Evolutionary conservation across 2,113 vertebrate species (phyloP).

Genomic region (Apodemus speciosus): DNA sequence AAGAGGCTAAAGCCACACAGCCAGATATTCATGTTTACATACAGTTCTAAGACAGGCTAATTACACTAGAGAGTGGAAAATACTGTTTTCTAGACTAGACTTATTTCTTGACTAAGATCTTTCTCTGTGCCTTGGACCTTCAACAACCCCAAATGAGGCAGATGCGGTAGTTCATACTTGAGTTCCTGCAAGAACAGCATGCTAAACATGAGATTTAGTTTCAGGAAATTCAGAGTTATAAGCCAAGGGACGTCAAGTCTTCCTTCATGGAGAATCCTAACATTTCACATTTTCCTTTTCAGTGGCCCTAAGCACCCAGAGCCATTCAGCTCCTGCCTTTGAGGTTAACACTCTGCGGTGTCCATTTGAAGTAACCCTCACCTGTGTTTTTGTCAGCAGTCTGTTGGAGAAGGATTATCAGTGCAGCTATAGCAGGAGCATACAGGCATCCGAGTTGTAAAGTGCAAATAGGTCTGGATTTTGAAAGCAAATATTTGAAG

Average conservation of each 20-base stretch:
- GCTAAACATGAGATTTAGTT: neutral
- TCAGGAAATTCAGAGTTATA: slow-evolving; percentile 39
- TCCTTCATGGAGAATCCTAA: slow-evolving; percentile 27
- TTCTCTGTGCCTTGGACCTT: slow-evolving; percentile 36
- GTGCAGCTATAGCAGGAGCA: neutral
- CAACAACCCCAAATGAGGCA: slow-evolving; percentile 17
- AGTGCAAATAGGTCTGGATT: slow-evolving; percentile 70
- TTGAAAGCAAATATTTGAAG: slow-evolving; percentile 75
- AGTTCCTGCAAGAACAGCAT: slow-evolving; percentile 24
- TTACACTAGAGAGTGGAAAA: slow-evolving; percentile 23
- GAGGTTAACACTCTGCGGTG: slow-evolving; percentile 20
- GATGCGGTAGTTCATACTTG: slow-evolving; percentile 32
- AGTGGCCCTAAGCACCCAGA: slow-evolving; percentile 17
- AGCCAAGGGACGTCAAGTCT: neutral
- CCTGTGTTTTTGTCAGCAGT: slow-evolving; percentile 43
- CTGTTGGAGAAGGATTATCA: slow-evolving; percentile 54
- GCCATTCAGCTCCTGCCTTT: neutral
- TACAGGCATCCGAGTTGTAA: slow-evolving; percentile 64
- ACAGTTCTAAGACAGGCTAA: slow-evolving; percentile 1
- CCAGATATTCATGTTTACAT: neutral
- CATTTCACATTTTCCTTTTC: slow-evolving; percentile 44
- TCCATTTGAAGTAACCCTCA: slow-evolving; percentile 45
- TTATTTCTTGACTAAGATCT: slow-evolving; percentile 46
- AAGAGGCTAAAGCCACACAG: neutral
- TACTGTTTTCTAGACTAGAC: slow-evolving; percentile 40